Conservation (phyloP, 1,140 invertebrate species). For the honey bee (Apis mellifera) region Amel_HAv3.1 CM009931.2:4442001-4442500, state of each 20-base stretch:
- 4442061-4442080: conserved; percentile 86
- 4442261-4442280: conserved; percentile 20
- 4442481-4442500: too few relatives aligned
- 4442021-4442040: not conserved
- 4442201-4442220: conserved; percentile 88
- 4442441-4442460: too few relatives aligned
- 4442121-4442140: conserved; percentile 81
- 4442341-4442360: conserved; percentile 78
- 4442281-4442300: conserved; percentile 35
- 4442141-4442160: conserved; percentile 85
- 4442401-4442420: too few relatives aligned
- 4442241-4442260: conserved; percentile 34
- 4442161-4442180: conserved; percentile 85
- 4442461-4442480: too few relatives aligned
- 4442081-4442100: conserved; percentile 70
- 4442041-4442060: conserved; percentile 68
- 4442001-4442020: too few relatives aligned
- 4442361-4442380: conserved; percentile 63
- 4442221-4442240: conserved; percentile 67
- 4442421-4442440: not conserved
- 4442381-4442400: too few relatives aligned
- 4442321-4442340: conserved; percentile 67
- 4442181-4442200: conserved; percentile 85
- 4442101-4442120: conserved; percentile 71
- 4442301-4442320: conserved; percentile 36